A percentile compares a stretch with the other conserved stretches of the same genome.
Conservation (phyloP, 1,140 invertebrate genomes). For the Bombus balteatus region DNA sequence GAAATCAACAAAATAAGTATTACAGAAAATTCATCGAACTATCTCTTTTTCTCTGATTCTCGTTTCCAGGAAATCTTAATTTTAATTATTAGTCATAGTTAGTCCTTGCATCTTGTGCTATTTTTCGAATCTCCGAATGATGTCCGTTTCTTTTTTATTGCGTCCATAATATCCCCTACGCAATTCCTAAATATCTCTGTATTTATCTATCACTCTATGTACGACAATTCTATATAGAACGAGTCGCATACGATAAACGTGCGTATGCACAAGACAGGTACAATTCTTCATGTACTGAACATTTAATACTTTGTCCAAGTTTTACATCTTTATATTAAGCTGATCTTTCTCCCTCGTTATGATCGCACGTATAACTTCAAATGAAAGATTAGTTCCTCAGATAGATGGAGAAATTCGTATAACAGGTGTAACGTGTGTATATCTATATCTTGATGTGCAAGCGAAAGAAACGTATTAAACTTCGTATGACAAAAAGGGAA, state of each 20-base stretch:
- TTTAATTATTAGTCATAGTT: conserved; percentile 8
- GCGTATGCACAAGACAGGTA: conserved; percentile 57
- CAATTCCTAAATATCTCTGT: conserved; percentile 43
- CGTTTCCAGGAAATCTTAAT: background rate
- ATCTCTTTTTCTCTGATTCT: background rate
- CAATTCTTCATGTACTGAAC: conserved; percentile 58
- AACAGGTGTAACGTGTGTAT: background rate
- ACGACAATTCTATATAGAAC: conserved; percentile 27
- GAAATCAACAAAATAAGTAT: background rate
- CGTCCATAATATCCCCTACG: conserved; percentile 17
- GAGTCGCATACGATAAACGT: conserved; percentile 35
- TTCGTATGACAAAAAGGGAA: background rate
- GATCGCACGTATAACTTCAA: background rate
- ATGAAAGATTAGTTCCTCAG: background rate
- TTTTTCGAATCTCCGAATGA: background rate
- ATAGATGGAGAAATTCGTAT: background rate
- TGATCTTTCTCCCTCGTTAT: conserved; percentile 40
- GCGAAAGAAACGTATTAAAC: background rate
- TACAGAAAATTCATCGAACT: conserved; percentile 22
- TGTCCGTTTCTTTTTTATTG: conserved; percentile 7
- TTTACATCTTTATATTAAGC: conserved; percentile 24
- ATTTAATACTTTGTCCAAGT: conserved; percentile 31
- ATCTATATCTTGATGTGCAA: background rate
- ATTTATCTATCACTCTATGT: conserved; percentile 41
- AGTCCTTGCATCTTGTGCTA: conserved; percentile 23